phyloP scores from a whole-genome alignment of 2,113 vertebrate species.

The Scytalopus superciliaris region DNA sequence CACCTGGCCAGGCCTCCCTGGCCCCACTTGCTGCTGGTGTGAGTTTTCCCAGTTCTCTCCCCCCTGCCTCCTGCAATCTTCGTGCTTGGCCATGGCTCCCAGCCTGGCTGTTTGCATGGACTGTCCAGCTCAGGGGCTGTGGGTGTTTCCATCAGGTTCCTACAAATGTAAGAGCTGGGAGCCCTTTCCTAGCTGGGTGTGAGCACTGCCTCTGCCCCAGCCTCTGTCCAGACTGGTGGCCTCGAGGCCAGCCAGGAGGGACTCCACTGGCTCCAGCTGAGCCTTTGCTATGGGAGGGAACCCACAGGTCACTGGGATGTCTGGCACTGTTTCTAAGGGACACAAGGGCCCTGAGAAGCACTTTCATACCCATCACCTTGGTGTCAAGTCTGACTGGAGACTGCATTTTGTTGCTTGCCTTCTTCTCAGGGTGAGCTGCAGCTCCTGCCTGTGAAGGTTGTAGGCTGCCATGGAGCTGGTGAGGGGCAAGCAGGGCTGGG shows the following conservation, averaged over 20 bases:
- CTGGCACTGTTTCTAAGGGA: not conserved
- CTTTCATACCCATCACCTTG: not conserved
- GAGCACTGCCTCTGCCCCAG: not conserved
- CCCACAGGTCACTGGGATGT: not conserved
- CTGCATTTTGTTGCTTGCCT: not conserved
- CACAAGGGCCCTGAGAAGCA: not conserved
- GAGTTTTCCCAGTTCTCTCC: not conserved
- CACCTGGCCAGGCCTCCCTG: not conserved
- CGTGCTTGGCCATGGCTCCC: not conserved
- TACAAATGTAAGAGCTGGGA: not conserved
- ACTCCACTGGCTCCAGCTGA: not conserved
- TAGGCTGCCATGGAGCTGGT: not conserved
- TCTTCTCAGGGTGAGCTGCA: not conserved
- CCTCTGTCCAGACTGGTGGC: not conserved
- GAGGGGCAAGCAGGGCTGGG: not conserved
- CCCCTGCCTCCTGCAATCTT: not conserved
- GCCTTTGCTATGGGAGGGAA: not conserved
- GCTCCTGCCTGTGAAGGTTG: not conserved
- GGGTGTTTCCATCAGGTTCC: rapidly evolving
- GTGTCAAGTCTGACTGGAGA: not conserved
- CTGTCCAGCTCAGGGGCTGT: not conserved
- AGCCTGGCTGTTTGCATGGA: not conserved
- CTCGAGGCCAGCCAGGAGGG: not conserved
- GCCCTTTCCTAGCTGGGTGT: not conserved
- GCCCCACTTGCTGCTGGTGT: not conserved